Conservation (phyloP, 2,797 vertebrate genomes). For the Myiothlypis chrysogaster region DNA sequence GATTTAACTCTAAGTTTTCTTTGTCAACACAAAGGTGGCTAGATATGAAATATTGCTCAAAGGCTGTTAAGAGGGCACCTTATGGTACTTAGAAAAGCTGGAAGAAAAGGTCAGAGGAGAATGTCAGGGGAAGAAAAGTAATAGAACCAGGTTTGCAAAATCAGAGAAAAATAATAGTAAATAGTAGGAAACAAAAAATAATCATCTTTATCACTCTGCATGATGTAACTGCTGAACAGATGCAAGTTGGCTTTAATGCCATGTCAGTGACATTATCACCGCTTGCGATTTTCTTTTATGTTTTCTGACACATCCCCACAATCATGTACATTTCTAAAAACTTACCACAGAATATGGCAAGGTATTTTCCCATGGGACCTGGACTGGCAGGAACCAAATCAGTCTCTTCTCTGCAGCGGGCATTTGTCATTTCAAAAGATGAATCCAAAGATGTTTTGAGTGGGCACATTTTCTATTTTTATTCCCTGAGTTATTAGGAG, state of each 20-base stretch:
- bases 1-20: not conserved
- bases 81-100: not conserved
- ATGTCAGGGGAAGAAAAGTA: not conserved
- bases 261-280: not conserved
- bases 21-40: not conserved
- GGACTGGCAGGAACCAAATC: not conserved
- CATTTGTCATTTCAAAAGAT: slow-evolving; percentile 34
- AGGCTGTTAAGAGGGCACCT: not conserved
- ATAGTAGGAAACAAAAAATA: not conserved
- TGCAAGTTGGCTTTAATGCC: not conserved
- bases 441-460: slow-evolving; percentile 29
- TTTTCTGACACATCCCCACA: not conserved
- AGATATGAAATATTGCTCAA: not conserved
- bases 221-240: not conserved
- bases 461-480: slow-evolving; percentile 45
- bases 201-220: not conserved
- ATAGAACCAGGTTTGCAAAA: not conserved
- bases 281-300: not conserved
- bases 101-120: not conserved
- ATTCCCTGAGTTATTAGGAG: not conserved
- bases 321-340: not conserved
- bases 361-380: not conserved
- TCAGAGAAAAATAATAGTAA: not conserved
- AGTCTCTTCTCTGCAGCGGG: not conserved
- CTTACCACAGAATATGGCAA: not conserved